Base-by-base conservation (phyloP, 2,113 vertebrate genomes). In the Anguilla japonica region DNA sequence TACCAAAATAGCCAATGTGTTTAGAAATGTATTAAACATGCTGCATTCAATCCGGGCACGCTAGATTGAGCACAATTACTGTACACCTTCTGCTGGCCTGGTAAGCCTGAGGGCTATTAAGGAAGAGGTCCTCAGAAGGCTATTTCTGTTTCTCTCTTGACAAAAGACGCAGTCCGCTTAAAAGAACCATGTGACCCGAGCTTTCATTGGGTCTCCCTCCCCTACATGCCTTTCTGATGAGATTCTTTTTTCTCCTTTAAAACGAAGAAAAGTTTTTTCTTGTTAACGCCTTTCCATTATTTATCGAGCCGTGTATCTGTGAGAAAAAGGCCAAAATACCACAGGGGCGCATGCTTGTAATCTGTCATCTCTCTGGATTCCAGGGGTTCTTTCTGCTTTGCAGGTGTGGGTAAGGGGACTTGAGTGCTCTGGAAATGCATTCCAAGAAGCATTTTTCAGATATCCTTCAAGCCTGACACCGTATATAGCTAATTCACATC, bases 51-150 rank as follows among this genome's bases (percentile, higher is more conserved):
- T 53, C 43, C 46, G 41, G 46, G 46, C 46, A 43, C n/a, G 81
- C 81, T 82, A 82, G 81, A 53, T 82, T 82, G 81, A 43, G 26
- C 81, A 46, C 81, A 82, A 82, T 82, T 82, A 82, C 81, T 82
- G 46, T 82, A 82, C 46, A 82, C 81, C 43, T 82, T 53, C 81
- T 41, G 81, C 81, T 82, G 41, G 46, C 41, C 81, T 82, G 41
- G 81, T 40, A 50, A 82, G 81, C 81, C 81, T 53, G 39, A 13
- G 46, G 81, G 81, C 81, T 82, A 50, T 82, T 82, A 82, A 82
- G 46, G 81, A n/a, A 50, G 41, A 82, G 26, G 22, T 26, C 26
- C 46, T 43, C 26, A 43, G 41, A 29, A 53, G 41, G 81, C 46
- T 82, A 82, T 82, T 82, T 82, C 46, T 82, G 81, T 53, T 82